phyloP scores from a whole-genome alignment of 2,113 vertebrate genomes.

The Eira barbara region DNA sequence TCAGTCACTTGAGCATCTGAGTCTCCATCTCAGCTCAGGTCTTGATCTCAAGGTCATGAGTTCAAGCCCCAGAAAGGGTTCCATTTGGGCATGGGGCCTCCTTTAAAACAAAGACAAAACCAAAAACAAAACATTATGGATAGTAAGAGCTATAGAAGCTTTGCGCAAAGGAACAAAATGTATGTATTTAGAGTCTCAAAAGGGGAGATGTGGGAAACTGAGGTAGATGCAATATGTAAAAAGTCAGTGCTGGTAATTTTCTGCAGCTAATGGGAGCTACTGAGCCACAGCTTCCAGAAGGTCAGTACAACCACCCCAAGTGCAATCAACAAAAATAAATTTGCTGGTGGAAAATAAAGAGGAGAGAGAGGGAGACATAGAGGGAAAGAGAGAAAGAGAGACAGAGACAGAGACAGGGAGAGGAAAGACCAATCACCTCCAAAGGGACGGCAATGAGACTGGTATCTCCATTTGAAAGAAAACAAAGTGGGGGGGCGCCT shows the following conservation, averaged over 20 bases:
- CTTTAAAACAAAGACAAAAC: neutral
- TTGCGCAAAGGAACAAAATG: neutral
- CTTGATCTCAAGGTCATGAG: neutral
- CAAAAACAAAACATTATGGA: neutral
- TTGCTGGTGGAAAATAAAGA: neutral
- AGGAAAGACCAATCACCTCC: neutral
- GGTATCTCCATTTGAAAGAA: neutral
- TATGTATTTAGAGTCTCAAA: neutral
- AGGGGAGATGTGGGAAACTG: neutral
- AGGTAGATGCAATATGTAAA: neutral
- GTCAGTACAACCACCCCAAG: neutral
- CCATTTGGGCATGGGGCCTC: neutral
- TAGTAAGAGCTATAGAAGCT: neutral
- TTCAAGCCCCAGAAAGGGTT: neutral
- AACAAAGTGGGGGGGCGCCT: neutral
- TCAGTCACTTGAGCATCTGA: neutral
- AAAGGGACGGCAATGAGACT: neutral
- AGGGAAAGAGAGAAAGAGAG: neutral
- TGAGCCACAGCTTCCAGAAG: neutral
- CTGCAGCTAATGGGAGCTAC: neutral
- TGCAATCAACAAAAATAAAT: neutral
- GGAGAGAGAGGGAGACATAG: neutral
- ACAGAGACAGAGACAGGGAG: neutral
- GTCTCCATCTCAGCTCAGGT: neutral
- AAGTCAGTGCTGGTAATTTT: neutral